Base-by-base conservation (phyloP, 53 echinoderm and acorn worm species). In the Holothuria scabra region DNA sequence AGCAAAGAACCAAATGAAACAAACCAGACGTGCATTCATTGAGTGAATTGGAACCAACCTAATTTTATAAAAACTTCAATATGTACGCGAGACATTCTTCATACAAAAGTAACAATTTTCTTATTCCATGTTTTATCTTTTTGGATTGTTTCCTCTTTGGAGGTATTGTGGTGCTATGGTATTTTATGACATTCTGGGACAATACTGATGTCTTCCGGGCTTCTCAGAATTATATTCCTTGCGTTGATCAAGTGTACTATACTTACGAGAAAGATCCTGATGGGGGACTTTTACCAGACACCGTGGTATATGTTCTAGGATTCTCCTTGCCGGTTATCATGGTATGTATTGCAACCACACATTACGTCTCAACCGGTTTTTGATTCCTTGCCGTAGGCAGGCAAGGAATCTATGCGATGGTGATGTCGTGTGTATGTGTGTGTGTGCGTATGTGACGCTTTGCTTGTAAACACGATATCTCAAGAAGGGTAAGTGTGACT, bases 241-340 rank as follows among this genome's bases (percentile, higher is more conserved):
- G 95, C 48, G 66, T 44, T 2, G 95, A 95, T 59, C 56, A 89
- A 52, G 64, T 83, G 22, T 71, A 83, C 56, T 95, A 95, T 76
- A 89, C 80, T 72, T 89, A 85, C 60, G 89, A 93, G 0, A 56
- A 52, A 25, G 46, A 63, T 38, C 37, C 38, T 6, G 63, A 81
- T 26, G 87, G 86, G 22, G 88, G 74, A 5, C 85, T 76, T 49
- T 63, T 95, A 28, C 95, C 95, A 1, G 95, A 91, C 14, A 64
- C 82, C 12, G 84, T 95, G 0, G 85, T 95, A 13, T 95, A 91
- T 68, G 89, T 91, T 16, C 79, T 95, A 82, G 87, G 83, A 4
- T 93, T 95, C 72, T 82, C 87, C 21, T 37, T 95, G 14, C 95
- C 95, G 4, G 84, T 89, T n/a, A 90, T 95, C 30, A 91, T 95